These are phyloP conservation scores for Muntiacus muntjak DNA, from an alignment of 2,113 vertebrate species.

Conservation along the genomic window DNA sequence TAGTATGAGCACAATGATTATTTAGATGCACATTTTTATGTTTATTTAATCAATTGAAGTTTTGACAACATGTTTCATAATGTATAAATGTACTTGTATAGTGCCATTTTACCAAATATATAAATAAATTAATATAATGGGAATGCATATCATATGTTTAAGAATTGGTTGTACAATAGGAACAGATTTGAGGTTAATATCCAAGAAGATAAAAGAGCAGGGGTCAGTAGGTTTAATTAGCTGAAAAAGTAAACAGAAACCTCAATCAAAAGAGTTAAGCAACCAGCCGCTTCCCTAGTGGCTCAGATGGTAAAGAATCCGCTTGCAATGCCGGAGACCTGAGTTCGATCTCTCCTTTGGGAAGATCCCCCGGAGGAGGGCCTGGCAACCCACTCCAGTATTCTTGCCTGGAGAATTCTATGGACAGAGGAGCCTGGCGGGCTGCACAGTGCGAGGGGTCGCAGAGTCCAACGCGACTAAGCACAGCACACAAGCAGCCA, in stretches of 20 bases:
- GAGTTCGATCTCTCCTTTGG: not conserved
- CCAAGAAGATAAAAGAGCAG: not conserved
- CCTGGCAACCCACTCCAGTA: not conserved
- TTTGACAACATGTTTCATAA: not conserved
- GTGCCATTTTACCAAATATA: not conserved
- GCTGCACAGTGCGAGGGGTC: not conserved
- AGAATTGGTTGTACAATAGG: not conserved
- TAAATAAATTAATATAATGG: not conserved
- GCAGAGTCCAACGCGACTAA: not conserved
- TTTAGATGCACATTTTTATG: not conserved
- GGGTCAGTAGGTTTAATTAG: not conserved
- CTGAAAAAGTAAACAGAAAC: not conserved
- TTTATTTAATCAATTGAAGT: not conserved
- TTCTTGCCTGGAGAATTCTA: not conserved
- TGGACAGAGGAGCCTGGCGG: not conserved
- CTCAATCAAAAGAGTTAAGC: not conserved
- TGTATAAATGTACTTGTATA: not conserved
- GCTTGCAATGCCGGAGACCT: not conserved
- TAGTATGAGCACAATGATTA: not conserved
- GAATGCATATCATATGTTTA: not conserved
- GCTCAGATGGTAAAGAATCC: not conserved
- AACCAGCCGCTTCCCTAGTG: not conserved
- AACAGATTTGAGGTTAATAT: not conserved
- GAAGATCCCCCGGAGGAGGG: not conserved
- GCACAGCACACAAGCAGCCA: not conserved